Base-by-base conservation (phyloP, 1,140 invertebrate genomes). In the Scylla paramamosain region DNA sequence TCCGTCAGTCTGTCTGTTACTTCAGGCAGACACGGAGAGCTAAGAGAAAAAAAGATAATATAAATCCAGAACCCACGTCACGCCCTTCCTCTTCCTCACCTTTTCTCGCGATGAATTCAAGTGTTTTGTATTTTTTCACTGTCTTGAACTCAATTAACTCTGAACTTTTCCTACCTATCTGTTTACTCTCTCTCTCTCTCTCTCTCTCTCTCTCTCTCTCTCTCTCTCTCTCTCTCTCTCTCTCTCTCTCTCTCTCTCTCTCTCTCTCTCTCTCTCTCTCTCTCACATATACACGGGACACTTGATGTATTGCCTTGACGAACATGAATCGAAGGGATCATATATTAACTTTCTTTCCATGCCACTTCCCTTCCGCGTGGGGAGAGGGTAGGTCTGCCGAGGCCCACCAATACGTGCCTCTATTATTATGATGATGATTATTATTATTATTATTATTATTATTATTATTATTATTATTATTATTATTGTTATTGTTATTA, bases 91-190 rank as follows among this genome's bases (percentile, higher is more conserved):
- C 20, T n/a, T n/a, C 0, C 67, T 77, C n/a, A 77, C 4, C 67
- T 77, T 77, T n/a, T 77, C 67, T 77, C n/a, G 67, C 67, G 25
- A 77, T 77, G 20, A 7, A 77, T 77, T 77, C 25, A 77, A n/a
- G n/a, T 2, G 25, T 77, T n/a, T 25, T 77, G 67, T 77, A 77
- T 77, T 77, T 77, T 77, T 77, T 77, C 25, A 20, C 67, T 77
- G 16, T 77, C 67, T n/a, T n/a, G 0, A 25, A 25, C 12, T 77
- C 6, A 77, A n/a, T n/a, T 77, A 77, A 77, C 31, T 29, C 86
- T 88, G 86, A 88, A 45, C 86, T 88, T 46, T 88, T 88, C 86
- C 25, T 88, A 29, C n/a, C 28, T 86, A 0, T 86, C 83, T 31
- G 10, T 29, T 12, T 39, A 10, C 32, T 39, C 32, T 39, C 83